Evolutionary conservation across 2,888 invertebrate species (phyloP), one percentile per base, ranked within the genome.

Genomic region (Cynaeus angustus): DNA sequence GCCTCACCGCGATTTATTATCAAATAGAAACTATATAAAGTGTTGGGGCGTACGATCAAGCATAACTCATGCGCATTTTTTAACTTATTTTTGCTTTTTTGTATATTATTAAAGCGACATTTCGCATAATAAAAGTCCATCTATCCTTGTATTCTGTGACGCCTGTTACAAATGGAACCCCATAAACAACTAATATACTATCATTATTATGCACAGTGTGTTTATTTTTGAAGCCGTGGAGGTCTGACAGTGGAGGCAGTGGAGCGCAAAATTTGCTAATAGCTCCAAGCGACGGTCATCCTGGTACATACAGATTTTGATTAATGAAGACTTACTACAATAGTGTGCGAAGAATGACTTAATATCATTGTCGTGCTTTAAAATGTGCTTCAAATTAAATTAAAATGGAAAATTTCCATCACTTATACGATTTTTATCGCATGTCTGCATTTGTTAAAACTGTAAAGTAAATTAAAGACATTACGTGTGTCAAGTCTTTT

Each of bases 131-230:
- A 46, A 61, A 64, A 30, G 26, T 28, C 21, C 64, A 50, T 64
- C 53, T 53, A 53, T 64, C 41, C 52, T 64, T 64, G 64, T 53
- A 52, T 14, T 10, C 37, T 26, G n/a, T 50, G 50, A 50, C 37
- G 62, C 50, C 16, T 21, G 38, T 62, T 53, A 64, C 43, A 64
- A 64, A 64, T 66, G 70, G 64, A 70, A 72, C 74, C 70, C 72
- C 72, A 62, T 71, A 74, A 74, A 66, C 68, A 72, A 68, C 68
- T 72, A 68, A 71, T 72, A 66, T 72, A 64, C 55, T 33, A 26
- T 62, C 64, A 68, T 71, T 72, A 74, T 69, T 72, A 70, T 70
- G 62, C 65, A 67, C 70, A 43, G 45, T 70, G 28, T 58, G 70
- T 67, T 73, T 64, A 71, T 73, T 73, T 73, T 70, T 65, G 52